Base-by-base conservation (phyloP, 2,888 invertebrate genomes). In the Polyommatus icarus region DNA sequence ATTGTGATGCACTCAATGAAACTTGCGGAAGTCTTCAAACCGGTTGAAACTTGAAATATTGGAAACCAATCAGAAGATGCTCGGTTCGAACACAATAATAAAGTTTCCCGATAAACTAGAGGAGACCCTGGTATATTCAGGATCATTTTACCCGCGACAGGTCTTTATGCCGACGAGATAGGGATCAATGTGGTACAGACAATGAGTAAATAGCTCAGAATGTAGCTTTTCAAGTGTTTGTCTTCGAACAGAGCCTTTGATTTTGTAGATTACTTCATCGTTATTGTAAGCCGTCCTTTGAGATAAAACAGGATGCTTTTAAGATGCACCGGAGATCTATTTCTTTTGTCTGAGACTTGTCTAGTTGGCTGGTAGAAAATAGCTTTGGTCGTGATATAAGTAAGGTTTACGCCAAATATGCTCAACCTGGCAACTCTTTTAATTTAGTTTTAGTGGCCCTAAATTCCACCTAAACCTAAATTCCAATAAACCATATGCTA, bases 11-110 rank as follows among this genome's bases (percentile, higher is more conserved):
- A 67, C 61, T 15, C 29, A 67, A 67, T 15, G 15, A 15, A 67
- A 67, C 67, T 67, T 10, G 3, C 24, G 8, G 67, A 67, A 15
- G 15, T 29, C 29, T 32, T 29, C 10, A 67, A 67, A 67, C 67
- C 6, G 15, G 29, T 29, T 67, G 67, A 67, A 67, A 67, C 29
- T 29, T 67, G 67, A 67, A 67, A 67, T 67, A 67, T 67, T 67
- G 67, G 67, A 67, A 67, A 32, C 67, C 67, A 67, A 67, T 67
- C 67, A 67, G 29, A 67, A 29, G 67, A 67, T 67, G 67, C 32
- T 67, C 67, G 67, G 15, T 67, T 67, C 12, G 15, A 67, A 67
- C 67, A 67, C 67, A 67, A 67, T 67, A 67, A 67, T 32, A 67
- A 67, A 67, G 67, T 67, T 67, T 32, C 29, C 24, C 61, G 24